Evolutionary conservation across 2,888 invertebrate species (phyloP).

Genomic region (Mythimna ferrago): DNA sequence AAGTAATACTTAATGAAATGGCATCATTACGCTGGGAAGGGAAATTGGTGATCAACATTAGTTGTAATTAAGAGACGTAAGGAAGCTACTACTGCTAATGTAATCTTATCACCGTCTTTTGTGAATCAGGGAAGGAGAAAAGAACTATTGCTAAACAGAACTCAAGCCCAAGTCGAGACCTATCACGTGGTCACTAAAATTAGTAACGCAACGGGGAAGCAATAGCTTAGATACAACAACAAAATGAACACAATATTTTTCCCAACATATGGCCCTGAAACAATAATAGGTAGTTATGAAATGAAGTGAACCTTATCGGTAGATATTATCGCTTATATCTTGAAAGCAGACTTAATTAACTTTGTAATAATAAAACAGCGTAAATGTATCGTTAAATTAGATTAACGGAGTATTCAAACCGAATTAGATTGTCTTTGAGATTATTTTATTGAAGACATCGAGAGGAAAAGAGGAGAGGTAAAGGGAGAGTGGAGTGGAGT

Average conservation of each 20-base stretch:
- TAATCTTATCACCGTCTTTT: background rate
- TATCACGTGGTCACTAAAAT: background rate
- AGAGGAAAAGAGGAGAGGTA: constrained; percentile 18
- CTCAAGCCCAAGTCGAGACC: background rate
- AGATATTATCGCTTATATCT: constrained; percentile 65
- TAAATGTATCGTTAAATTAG: constrained; percentile 72
- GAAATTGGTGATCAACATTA: constrained; percentile 23
- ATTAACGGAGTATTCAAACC: constrained; percentile 64
- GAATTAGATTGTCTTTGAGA: constrained; percentile 33
- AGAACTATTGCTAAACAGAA: background rate
- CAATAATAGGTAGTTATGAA: constrained; percentile 43
- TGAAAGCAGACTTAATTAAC: constrained; percentile 77
- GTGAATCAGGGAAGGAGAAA: background rate
- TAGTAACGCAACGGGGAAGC: background rate
- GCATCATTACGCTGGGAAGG: constrained; percentile 5
- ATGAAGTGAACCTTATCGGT: constrained; percentile 51
- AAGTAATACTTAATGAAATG: constrained; percentile 10
- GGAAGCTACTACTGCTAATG: background rate
- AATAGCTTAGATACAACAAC: constrained; percentile 30
- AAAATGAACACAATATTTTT: constrained; percentile 49
- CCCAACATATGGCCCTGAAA: constrained; percentile 38
- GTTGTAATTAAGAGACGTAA: constrained; percentile 27
- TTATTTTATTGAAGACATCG: constrained; percentile 41
- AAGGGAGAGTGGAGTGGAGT: background rate
- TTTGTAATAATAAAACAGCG: constrained; percentile 75